Conservation (phyloP, 2,113 vertebrate genomes). For the Asarcornis scutulata region DNA sequence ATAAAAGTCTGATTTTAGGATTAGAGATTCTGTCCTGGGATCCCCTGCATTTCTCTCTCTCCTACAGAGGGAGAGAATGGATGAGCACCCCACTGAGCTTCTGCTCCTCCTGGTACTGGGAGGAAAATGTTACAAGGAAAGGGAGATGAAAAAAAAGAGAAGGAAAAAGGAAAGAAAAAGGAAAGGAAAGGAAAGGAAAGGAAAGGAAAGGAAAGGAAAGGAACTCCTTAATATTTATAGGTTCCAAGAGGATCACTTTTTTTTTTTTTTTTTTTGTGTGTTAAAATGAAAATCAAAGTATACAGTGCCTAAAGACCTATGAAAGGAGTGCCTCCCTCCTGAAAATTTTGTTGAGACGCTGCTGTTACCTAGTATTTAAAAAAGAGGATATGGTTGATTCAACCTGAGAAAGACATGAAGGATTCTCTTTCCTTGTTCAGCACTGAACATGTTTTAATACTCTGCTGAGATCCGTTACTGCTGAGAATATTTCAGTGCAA, state of each 20-base stretch:
- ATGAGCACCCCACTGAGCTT: no score
- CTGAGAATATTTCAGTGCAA: neutral
- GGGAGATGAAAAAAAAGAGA: no score
- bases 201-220: neutral
- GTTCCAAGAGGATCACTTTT: neutral
- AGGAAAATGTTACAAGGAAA: no score
- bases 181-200: neutral
- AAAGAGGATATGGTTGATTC: neutral
- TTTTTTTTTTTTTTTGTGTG: neutral
- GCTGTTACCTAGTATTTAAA: neutral
- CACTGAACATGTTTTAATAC: neutral
- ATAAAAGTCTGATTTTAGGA: no score
- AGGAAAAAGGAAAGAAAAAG: no score
- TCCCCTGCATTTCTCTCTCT: no score
- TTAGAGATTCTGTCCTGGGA: no score
- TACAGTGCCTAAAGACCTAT: neutral
- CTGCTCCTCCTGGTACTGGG: no score
- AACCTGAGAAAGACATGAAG: neutral
- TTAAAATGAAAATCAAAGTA: neutral
- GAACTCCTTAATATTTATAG: neutral
- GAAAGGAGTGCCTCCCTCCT: fast-evolving
- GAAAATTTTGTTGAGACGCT: neutral
- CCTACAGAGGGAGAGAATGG: no score
- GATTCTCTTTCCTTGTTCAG: neutral
- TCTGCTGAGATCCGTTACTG: neutral